Base-by-base conservation (phyloP, 1,140 invertebrate genomes). In the Araneus ventricosus region DNA sequence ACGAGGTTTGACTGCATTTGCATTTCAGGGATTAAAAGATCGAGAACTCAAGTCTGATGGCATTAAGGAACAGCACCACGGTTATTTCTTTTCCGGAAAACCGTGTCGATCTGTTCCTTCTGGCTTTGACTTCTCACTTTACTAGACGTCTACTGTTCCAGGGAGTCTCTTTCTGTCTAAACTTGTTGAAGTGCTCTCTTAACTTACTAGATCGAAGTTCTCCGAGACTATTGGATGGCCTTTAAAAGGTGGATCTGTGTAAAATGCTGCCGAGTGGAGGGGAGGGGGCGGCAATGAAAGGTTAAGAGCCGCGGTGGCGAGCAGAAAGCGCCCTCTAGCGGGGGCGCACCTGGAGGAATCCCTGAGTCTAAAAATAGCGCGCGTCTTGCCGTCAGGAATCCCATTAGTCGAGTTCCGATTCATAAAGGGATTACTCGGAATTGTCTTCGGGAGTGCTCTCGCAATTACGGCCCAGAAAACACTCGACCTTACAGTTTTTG, bases 341-440 rank as follows among this genome's bases (percentile, higher is more conserved):
- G 14, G 27, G 67, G 17, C 30, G 67, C 27, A 30, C 67, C 10
- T 34, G 67, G 7, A 10, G 14, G 67, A 30, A 17, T 75, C 8
- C 27, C 27, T 17, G 27, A 10, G 27, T 34, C 67, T 75, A 75
- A 75, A 75, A 30, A 34, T 75, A 75, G 67, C 67, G 67, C 63
- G n/a, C 27, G 24, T 67, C 63, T 27, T n/a, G 24, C 67, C 27
- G 67, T 3, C 7, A 30, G 67, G 67, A 75, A 75, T 75, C 67
- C 67, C 67, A 75, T 75, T 75, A 75, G 67, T 14, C 10, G 67
- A 75, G 67, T 75, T 75, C 67, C 67, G 67, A 75, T 75, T 75
- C 67, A 75, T 75, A 75, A 75, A 34, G 67, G 27, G 67, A 75
- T 75, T 75, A 75, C 27, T 75, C 10, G 27, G 67, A 30, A 75